Percentiles rank a stretch among this genome's conserved stretches.
phyloP scores from a whole-genome alignment of 2,797 vertebrate species.

The Hydrocynus forskahlii region DNA sequence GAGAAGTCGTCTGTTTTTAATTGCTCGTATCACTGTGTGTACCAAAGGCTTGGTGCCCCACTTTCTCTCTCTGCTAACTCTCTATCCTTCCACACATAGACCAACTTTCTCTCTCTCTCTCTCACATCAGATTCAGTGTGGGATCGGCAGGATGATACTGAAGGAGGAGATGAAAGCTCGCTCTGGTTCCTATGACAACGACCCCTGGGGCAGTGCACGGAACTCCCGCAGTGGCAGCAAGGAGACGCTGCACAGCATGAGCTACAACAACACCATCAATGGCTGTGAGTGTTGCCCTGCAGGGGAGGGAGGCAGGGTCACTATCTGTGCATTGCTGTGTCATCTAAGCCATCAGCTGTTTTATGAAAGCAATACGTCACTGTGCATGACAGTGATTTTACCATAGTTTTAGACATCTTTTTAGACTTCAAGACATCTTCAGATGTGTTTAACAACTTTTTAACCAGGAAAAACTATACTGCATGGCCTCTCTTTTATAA shows the following conservation, averaged over 20 bases:
- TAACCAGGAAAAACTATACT: neutral
- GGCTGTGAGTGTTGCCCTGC: constrained; percentile 84
- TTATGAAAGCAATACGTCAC: neutral
- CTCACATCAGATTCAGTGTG: constrained; percentile 86
- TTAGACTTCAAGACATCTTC: neutral
- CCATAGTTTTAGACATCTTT: neutral
- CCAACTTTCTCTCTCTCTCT: neutral
- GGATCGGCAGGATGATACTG: constrained; percentile 94
- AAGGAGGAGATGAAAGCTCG: constrained; percentile 98
- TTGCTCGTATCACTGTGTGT: neutral
- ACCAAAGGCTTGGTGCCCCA: neutral
- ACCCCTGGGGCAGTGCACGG: constrained; percentile 89
- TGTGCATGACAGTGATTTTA: neutral
- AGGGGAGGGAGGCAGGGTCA: neutral
- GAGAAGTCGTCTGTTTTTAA: neutral
- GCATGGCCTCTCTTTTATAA: no score
- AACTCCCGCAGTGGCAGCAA: constrained; percentile 90
- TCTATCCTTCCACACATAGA: neutral
- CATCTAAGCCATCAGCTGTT: neutral
- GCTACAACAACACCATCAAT: constrained; percentile 88
- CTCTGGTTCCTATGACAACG: constrained; percentile 86
- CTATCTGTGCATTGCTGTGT: neutral
- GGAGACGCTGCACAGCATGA: constrained; percentile 86
- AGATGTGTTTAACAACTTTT: no score
- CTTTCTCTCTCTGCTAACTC: constrained; percentile 1